A percentile compares a stretch with the other conserved stretches of the same genome.
Conservation (phyloP, 1,140 invertebrate genomes). For the Drosophila novamexicana region DNA sequence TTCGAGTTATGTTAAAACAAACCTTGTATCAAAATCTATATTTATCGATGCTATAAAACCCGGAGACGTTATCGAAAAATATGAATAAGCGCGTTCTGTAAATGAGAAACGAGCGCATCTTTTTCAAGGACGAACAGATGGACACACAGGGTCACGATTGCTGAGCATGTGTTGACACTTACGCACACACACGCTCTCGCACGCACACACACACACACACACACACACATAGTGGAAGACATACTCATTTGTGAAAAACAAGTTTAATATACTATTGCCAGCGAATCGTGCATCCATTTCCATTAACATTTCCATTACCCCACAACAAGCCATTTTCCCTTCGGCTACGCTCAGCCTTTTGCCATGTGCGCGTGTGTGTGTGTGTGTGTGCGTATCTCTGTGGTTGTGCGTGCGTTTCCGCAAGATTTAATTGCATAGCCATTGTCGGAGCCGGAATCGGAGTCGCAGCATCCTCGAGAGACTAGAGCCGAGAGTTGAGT, state of each 20-base stretch:
- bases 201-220: too few species aligned
- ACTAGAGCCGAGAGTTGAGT: too few species aligned
- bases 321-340: neutral
- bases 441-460: constrained; percentile 8
- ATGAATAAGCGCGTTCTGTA: too few species aligned
- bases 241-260: neutral
- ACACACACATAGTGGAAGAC: neutral
- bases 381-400: constrained; percentile 17
- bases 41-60: too few species aligned
- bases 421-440: constrained; percentile 67
- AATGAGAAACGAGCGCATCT: too few species aligned
- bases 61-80: too few species aligned
- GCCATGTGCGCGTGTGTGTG: neutral
- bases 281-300: constrained; percentile 25
- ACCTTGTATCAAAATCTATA: too few species aligned
- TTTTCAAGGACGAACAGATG: too few species aligned
- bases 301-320: constrained; percentile 17
- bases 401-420: constrained; percentile 43
- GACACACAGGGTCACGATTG: neutral
- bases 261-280: constrained; percentile 21
- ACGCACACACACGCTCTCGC: neutral
- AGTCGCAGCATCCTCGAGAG: constrained; percentile 9
- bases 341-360: neutral
- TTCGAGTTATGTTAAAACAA: too few species aligned
- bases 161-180: constrained; percentile 28